Percentiles rank a stretch among this genome's conserved stretches.
phyloP scores from a whole-genome alignment of 2,888 invertebrate genomes.

The Dryobotodes eremita region DNA sequence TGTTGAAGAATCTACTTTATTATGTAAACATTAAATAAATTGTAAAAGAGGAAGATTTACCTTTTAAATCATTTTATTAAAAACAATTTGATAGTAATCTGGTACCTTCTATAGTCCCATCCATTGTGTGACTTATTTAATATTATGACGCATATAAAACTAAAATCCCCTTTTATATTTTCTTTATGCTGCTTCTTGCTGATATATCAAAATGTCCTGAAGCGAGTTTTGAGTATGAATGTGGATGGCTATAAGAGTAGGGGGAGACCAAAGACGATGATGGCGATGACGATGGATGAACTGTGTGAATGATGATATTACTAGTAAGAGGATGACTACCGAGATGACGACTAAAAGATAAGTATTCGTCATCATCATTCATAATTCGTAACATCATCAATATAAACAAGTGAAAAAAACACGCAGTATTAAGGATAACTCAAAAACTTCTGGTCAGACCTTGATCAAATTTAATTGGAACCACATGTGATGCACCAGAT shows the following conservation, averaged over 20 bases:
- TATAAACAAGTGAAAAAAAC: too few relatives aligned
- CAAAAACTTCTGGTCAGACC: too few relatives aligned
- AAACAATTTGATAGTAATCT: neutral
- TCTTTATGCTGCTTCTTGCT: neutral
- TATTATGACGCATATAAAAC: neutral
- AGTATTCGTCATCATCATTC: too few relatives aligned
- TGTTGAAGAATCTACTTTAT: neutral
- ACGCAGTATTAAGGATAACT: too few relatives aligned
- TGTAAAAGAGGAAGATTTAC: neutral
- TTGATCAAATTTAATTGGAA: too few relatives aligned
- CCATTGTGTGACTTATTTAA: too few relatives aligned
- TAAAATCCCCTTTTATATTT: neutral
- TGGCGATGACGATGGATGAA: neutral
- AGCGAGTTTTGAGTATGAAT: neutral
- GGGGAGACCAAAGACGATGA: neutral
- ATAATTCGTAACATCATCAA: too few relatives aligned
- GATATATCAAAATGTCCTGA: neutral
- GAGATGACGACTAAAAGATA: neutral
- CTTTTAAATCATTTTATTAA: neutral
- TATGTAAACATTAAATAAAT: constrained; percentile 6
- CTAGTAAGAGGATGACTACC: neutral
- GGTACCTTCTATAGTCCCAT: neutral
- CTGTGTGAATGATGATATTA: neutral
- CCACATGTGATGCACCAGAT: too few relatives aligned
- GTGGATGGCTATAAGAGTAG: neutral